A percentile compares a stretch with the other conserved stretches of the same genome.
Evolutionary conservation across 2,888 invertebrate species (phyloP).

Genomic region (Pollenia amentaria): DNA sequence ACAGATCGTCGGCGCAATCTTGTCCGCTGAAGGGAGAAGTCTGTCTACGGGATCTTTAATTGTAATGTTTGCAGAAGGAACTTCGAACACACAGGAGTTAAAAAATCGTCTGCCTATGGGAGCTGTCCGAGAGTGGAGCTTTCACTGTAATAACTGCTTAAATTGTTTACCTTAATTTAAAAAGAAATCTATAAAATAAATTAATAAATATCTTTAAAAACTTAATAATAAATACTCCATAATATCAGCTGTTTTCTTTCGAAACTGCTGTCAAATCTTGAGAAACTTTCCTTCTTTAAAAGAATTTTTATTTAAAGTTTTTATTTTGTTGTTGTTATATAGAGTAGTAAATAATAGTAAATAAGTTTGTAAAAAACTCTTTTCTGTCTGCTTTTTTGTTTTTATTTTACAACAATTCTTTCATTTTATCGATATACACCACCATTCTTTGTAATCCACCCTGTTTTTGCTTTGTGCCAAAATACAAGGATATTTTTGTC

Average conservation of each 20-base stretch:
- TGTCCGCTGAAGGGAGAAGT: no score
- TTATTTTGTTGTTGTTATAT: conserved; percentile 45
- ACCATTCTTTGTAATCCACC: conserved; percentile 70
- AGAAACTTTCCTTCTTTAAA: conserved; percentile 36
- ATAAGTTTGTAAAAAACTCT: conserved; percentile 58
- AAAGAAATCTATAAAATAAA: not conserved
- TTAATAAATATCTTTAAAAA: not conserved
- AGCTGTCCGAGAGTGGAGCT: no score
- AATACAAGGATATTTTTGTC: conserved; percentile 49
- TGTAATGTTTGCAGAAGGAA: no score
- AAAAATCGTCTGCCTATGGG: not conserved
- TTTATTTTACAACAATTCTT: conserved; percentile 37
- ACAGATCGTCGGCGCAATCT: no score
- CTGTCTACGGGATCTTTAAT: no score
- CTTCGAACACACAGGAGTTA: not conserved
- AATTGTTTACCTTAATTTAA: not conserved
- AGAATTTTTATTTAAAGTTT: not conserved
- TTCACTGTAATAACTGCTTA: no score
- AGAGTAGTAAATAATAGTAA: conserved; percentile 15
- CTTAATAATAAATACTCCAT: conserved; percentile 6
- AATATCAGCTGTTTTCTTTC: conserved; percentile 34
- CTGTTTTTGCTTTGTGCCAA: conserved; percentile 65
- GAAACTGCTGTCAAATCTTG: not conserved
- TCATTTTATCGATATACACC: conserved; percentile 52
- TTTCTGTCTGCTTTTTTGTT: conserved; percentile 30